These are phyloP conservation scores for Montipora capricornis DNA, from an alignment of 64 coral and sea anemone species.

Conservation along the genomic window DNA sequence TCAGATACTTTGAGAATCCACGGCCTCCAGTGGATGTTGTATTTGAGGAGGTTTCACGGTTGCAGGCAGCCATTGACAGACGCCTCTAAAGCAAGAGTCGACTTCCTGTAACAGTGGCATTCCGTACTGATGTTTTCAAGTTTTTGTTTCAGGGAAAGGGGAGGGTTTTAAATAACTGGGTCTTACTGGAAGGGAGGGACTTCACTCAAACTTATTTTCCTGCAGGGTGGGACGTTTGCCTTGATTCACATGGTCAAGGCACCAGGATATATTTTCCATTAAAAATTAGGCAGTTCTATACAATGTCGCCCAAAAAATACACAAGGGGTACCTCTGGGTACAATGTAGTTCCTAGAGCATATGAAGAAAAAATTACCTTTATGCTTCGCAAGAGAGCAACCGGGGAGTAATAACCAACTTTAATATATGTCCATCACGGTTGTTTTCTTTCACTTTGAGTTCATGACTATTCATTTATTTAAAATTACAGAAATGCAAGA, in stretches of 20 bases:
- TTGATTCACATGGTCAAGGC: slow-evolving; percentile 47
- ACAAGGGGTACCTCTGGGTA: not conserved
- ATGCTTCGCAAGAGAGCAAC: too few relatives aligned
- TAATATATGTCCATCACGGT: too few relatives aligned
- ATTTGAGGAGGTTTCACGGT: not conserved
- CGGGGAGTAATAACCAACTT: too few relatives aligned
- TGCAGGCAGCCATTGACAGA: slow-evolving; percentile 9
- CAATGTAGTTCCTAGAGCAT: too few relatives aligned
- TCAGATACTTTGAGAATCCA: slow-evolving; percentile 38
- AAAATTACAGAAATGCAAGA: too few relatives aligned
- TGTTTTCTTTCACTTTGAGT: too few relatives aligned
- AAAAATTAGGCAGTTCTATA: slow-evolving; percentile 22
- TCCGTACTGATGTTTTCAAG: slow-evolving; percentile 41
- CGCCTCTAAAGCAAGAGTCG: slow-evolving; percentile 20
- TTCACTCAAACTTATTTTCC: slow-evolving; percentile 45
- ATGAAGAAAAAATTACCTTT: too few relatives aligned
- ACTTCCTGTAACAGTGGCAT: slow-evolving; percentile 32
- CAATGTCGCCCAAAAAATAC: too few relatives aligned
- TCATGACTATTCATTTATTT: too few relatives aligned
- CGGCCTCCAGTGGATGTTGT: not conserved
- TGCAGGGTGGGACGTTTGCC: slow-evolving; percentile 7
- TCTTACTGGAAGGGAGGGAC: not conserved
- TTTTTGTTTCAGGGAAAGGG: slow-evolving; percentile 33
- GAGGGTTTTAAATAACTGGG: not conserved
- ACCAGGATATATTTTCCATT: slow-evolving; percentile 43